Conservation (phyloP, 2,797 vertebrate genomes). For the Typhlichthys eigenmanni region DNA sequence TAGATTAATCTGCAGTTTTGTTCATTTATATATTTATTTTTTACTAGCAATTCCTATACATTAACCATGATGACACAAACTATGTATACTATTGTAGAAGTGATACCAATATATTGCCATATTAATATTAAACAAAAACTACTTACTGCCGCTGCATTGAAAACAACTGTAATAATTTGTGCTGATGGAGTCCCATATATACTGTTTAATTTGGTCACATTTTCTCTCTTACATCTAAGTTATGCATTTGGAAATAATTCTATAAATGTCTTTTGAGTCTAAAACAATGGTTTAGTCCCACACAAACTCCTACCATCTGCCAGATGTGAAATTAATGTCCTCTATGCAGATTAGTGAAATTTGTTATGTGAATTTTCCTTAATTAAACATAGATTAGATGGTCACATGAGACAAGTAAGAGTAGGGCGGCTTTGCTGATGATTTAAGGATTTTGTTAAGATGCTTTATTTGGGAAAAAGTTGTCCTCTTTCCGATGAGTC, state of each 20-base stretch:
- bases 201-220: constrained; percentile 1
- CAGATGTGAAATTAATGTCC: constrained; percentile 63
- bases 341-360: constrained; percentile 49
- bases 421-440: constrained; percentile 40
- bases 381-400: constrained; percentile 57
- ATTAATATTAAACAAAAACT: no score
- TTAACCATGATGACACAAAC: no score
- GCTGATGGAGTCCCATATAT: neutral
- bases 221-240: neutral
- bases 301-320: constrained; percentile 32
- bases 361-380: constrained; percentile 42
- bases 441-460: constrained; percentile 64
- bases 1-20: neutral
- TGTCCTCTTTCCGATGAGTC: constrained; percentile 43
- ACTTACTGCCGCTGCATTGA: no score
- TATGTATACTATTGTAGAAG: no score
- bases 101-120: no score
- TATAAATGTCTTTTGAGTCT: constrained; percentile 21
- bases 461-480: constrained; percentile 63
- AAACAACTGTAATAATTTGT: no score
- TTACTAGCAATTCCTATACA: no score
- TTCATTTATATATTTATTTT: no score
- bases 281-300: constrained; percentile 37
- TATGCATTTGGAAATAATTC: constrained; percentile 15
- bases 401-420: constrained; percentile 29